A percentile compares a stretch with the other conserved stretches of the same genome.
These are phyloP conservation scores for Ericerus pela DNA, from an alignment of 1,140 invertebrate genomes.

Conservation along the genomic window DNA sequence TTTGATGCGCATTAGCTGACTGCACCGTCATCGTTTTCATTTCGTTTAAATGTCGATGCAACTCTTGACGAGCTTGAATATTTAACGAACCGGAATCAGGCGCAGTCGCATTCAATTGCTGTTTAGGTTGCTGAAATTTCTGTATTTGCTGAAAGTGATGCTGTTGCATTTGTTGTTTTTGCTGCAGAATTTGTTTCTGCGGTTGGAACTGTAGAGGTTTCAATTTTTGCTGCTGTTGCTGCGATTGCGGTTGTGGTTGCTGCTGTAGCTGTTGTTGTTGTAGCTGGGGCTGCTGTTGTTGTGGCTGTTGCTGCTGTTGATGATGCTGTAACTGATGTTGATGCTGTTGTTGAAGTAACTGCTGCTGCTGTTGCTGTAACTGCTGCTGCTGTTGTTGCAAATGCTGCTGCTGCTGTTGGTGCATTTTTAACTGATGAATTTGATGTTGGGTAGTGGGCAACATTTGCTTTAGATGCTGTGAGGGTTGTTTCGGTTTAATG, in stretches of 20 bases:
- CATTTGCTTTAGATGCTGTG: neutral
- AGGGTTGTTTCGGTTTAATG: no score
- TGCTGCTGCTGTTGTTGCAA: conserved; percentile 22
- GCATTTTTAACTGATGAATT: conserved; percentile 5
- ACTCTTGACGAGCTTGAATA: neutral
- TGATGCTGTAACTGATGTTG: conserved; percentile 19
- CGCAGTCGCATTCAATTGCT: neutral
- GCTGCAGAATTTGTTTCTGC: conserved; percentile 18
- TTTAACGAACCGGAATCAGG: neutral
- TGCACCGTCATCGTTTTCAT: neutral
- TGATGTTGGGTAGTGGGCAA: neutral
- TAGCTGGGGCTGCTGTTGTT: conserved; percentile 19
- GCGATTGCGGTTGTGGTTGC: neutral
- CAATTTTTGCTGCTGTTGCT: neutral
- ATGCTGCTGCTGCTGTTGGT: conserved; percentile 24
- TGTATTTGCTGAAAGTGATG: no score
- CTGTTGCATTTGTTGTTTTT: no score
- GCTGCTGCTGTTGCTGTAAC: conserved; percentile 28
- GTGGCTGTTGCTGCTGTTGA: conserved; percentile 19
- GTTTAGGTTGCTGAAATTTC: neutral
- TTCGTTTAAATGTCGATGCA: conserved; percentile 2
- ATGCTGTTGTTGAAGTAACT: conserved; percentile 25
- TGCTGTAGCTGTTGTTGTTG: conserved; percentile 1
- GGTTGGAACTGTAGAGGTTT: conserved; percentile 19
- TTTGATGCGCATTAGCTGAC: neutral